Conservation (phyloP, 2,797 vertebrate species). For the Microctenopoma lineatum region DNA sequence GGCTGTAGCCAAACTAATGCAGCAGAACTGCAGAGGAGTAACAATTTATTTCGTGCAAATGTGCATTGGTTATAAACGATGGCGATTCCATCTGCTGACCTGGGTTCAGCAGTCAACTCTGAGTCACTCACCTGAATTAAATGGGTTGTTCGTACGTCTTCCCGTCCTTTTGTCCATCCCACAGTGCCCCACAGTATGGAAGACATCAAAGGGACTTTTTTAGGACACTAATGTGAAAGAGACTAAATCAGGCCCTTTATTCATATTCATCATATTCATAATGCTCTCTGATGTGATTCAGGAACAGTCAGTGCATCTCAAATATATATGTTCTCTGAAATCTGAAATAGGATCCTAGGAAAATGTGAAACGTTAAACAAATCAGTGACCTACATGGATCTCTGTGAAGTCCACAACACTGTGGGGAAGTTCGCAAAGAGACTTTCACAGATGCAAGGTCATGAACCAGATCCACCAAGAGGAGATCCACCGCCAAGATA, state of each 20-base stretch:
- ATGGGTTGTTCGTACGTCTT: too few species aligned
- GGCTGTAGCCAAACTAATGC: too few species aligned
- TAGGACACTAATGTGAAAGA: neutral
- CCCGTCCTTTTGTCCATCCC: too few species aligned
- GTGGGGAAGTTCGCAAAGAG: neutral
- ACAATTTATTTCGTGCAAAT: too few species aligned
- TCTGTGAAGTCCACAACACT: neutral
- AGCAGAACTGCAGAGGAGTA: too few species aligned
- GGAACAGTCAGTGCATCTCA: slow-evolving; percentile 10
- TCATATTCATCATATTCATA: slow-evolving; percentile 7
- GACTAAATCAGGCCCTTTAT: too few species aligned
- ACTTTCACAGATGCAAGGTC: neutral
- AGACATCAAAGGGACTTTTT: slow-evolving; percentile 46
- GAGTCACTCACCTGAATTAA: too few species aligned
- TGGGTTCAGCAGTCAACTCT: too few species aligned
- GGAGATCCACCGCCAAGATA: neutral
- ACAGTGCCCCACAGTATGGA: slow-evolving; percentile 1
- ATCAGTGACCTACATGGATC: slow-evolving; percentile 13
- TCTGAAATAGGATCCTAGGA: neutral
- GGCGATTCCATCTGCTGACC: too few species aligned
- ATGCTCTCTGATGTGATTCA: slow-evolving; percentile 33
- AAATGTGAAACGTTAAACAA: slow-evolving; percentile 5
- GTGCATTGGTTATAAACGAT: too few species aligned
- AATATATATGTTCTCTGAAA: neutral
- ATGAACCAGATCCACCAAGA: neutral